Conservation (phyloP, 2,888 invertebrate genomes). For the Carterocephalus palaemon region DNA sequence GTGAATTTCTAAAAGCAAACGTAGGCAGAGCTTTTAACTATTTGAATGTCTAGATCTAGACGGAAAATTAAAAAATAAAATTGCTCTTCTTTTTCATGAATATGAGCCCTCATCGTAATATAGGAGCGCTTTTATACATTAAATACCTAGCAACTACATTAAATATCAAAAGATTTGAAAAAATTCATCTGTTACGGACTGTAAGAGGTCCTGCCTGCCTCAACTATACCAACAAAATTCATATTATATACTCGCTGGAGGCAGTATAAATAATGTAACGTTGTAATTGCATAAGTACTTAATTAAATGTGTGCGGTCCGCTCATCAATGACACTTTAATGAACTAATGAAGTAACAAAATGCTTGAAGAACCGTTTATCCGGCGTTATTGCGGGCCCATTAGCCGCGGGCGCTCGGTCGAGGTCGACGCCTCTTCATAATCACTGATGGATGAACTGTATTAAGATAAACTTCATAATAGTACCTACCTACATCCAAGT, state of each 20-base stretch:
- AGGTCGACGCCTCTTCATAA: constrained; percentile 23
- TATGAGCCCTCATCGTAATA: too few species aligned
- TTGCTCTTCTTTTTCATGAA: too few species aligned
- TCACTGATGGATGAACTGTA: constrained; percentile 46
- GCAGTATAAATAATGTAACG: too few species aligned
- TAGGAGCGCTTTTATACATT: too few species aligned
- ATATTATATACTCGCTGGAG: too few species aligned
- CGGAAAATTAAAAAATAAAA: too few species aligned
- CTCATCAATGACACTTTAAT: constrained; percentile 27
- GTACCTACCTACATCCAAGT: constrained; percentile 18
- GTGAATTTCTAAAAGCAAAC: constrained; percentile 8
- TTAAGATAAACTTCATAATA: constrained; percentile 12
- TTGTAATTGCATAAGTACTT: background rate
- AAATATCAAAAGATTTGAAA: too few species aligned
- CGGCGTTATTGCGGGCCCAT: constrained; percentile 50
- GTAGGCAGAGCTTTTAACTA: constrained; percentile 24
- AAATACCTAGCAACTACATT: too few species aligned
- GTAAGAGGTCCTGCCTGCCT: too few species aligned
- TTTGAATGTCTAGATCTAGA: too few species aligned
- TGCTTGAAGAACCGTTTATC: constrained; percentile 65
- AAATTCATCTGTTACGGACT: too few species aligned
- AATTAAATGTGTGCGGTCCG: constrained; percentile 47
- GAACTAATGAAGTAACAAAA: constrained; percentile 50
- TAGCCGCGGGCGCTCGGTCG: constrained; percentile 36
- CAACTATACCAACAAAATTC: too few species aligned